These are phyloP conservation scores for Potamarius usumacintae DNA, from an alignment of 2,113 vertebrate species.

Conservation along the genomic window DNA sequence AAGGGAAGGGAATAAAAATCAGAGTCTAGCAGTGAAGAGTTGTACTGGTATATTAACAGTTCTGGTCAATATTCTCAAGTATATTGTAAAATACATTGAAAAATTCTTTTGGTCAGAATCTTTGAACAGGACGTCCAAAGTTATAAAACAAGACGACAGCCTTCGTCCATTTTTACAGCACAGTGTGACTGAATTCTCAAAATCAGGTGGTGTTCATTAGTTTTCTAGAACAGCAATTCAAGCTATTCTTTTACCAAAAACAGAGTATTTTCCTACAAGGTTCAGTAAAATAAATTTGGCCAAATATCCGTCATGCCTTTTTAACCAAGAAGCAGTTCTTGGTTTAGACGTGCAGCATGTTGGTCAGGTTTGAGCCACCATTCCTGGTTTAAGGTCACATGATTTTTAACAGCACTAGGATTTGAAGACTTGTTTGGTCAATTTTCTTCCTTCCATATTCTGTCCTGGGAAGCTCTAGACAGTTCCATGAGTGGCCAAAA, in stretches of 20 bases:
- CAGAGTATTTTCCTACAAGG: background rate
- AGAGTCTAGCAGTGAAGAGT: no score
- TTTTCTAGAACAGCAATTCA: background rate
- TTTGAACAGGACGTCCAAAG: background rate
- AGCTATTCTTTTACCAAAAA: background rate
- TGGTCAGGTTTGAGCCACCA: background rate
- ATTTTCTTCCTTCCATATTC: background rate
- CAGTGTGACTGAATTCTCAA: background rate
- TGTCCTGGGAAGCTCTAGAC: background rate
- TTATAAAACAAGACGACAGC: background rate
- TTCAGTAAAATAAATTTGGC: background rate
- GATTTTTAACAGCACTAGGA: background rate
- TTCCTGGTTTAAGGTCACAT: background rate
- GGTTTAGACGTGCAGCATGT: background rate
- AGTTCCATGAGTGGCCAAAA: background rate
- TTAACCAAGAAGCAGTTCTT: background rate
- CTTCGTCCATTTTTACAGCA: background rate
- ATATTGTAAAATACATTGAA: background rate
- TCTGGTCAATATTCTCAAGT: background rate
- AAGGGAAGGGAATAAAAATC: background rate
- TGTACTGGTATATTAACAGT: background rate
- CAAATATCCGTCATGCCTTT: background rate
- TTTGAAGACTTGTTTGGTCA: background rate
- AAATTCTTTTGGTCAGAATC: background rate
- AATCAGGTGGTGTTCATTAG: background rate